Conservation (phyloP, 2,113 vertebrate species). For the Glaucomys volans region DNA sequence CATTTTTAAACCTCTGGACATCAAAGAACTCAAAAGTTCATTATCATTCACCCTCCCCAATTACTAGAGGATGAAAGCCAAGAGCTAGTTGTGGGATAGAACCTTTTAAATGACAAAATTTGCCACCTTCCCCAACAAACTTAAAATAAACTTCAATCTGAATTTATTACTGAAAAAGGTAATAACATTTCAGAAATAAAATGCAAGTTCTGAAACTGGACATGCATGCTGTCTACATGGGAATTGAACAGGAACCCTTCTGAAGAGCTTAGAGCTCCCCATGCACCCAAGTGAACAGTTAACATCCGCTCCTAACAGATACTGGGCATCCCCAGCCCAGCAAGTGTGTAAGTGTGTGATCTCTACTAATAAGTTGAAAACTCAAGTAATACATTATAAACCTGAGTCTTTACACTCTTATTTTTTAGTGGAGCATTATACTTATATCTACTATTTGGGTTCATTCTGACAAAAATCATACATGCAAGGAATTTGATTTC, state of each 20-base stretch:
- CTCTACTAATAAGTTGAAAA: neutral
- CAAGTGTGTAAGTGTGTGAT: neutral
- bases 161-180: neutral
- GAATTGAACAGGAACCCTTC: neutral
- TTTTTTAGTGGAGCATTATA: too few species aligned
- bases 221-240: neutral
- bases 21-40: neutral
- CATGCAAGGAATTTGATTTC: too few species aligned
- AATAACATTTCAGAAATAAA: constrained; percentile 19
- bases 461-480: too few species aligned
- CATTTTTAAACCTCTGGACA: neutral
- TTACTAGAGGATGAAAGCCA: neutral
- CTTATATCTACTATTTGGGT: too few species aligned
- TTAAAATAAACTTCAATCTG: neutral
- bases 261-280: neutral
- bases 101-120: neutral
- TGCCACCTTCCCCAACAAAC: neutral
- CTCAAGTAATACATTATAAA: neutral
- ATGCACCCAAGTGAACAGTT: too few species aligned
- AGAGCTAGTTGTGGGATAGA: neutral
- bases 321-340: neutral
- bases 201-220: neutral
- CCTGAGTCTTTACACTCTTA: neutral
- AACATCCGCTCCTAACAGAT: neutral
- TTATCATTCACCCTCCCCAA: neutral